Evolutionary conservation across 1,140 invertebrate genomes (phyloP).

Genomic region (Macrocentrus cingulum): DNA sequence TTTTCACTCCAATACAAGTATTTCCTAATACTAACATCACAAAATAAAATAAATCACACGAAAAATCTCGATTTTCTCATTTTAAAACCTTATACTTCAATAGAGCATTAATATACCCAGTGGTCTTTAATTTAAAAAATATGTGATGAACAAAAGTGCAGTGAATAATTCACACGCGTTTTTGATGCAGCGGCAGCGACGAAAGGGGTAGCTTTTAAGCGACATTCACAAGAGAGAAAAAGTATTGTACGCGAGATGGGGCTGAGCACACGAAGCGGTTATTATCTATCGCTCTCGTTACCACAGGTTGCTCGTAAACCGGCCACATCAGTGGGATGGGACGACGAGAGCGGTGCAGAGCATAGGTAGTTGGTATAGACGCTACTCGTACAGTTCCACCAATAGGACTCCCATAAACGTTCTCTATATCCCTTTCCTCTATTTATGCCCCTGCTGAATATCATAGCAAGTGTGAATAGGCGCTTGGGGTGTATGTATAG

Average conservation of each 20-base stretch:
- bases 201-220: neutral
- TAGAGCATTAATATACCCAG: too few relatives aligned
- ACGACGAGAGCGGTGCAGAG: conserved; percentile 34
- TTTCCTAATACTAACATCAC: too few relatives aligned
- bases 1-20: neutral
- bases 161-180: conserved; percentile 8
- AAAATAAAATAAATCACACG: too few relatives aligned
- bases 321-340: conserved; percentile 49
- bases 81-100: too few relatives aligned
- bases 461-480: conserved; percentile 46
- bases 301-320: conserved; percentile 62
- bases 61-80: too few relatives aligned
- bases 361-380: conserved; percentile 42
- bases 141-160: neutral
- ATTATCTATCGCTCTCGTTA: conserved; percentile 62
- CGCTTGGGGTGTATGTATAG: conserved; percentile 47
- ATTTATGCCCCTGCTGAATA: conserved; percentile 40
- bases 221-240: conserved; percentile 11
- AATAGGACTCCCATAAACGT: conserved; percentile 18
- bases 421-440: conserved; percentile 29
- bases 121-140: too few relatives aligned
- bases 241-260: conserved; percentile 29
- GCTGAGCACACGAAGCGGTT: conserved; percentile 53
- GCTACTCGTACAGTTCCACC: conserved; percentile 40
- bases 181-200: conserved; percentile 7